phyloP scores from a whole-genome alignment of 1,140 invertebrate genomes.

The Mycetomoellerius zeteki region DNA sequence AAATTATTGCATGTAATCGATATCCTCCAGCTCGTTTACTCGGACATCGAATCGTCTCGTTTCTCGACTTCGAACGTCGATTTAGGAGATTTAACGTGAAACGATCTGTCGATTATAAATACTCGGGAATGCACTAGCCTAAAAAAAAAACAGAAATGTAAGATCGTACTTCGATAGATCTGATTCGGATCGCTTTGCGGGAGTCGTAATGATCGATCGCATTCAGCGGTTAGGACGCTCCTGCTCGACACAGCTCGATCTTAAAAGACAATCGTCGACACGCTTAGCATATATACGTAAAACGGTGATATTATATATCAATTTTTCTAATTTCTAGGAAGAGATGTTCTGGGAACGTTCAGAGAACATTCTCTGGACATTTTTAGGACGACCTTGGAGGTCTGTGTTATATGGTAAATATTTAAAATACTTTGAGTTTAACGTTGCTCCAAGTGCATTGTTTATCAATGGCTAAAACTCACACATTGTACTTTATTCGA shows the following conservation, averaged over 20 bases:
- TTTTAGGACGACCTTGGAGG: too few species aligned
- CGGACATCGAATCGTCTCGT: slow-evolving; percentile 10
- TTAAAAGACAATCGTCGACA: background rate
- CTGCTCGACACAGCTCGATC: slow-evolving; percentile 28
- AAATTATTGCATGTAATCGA: slow-evolving; percentile 2
- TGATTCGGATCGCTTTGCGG: slow-evolving; percentile 31
- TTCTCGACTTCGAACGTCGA: slow-evolving; percentile 24
- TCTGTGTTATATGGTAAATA: background rate
- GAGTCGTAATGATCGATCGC: slow-evolving; percentile 43
- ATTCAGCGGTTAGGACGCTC: slow-evolving; percentile 44
- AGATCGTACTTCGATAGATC: background rate
- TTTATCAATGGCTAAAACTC: too few species aligned
- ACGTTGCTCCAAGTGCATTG: too few species aligned
- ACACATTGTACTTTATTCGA: too few species aligned
- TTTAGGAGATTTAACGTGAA: slow-evolving; percentile 1
- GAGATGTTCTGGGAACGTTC: too few species aligned
- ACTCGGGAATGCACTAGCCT: slow-evolving; percentile 7
- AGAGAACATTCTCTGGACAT: too few species aligned
- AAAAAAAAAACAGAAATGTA: background rate
- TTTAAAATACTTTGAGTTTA: background rate
- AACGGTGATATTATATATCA: background rate
- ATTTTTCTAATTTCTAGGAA: too few species aligned
- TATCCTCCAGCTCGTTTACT: background rate
- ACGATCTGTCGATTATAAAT: background rate
- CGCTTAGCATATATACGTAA: background rate